A percentile compares a stretch with the other conserved stretches of the same genome.
phyloP scores from a whole-genome alignment of 1,140 invertebrate genomes.

The Drosophila navojoa region DNA sequence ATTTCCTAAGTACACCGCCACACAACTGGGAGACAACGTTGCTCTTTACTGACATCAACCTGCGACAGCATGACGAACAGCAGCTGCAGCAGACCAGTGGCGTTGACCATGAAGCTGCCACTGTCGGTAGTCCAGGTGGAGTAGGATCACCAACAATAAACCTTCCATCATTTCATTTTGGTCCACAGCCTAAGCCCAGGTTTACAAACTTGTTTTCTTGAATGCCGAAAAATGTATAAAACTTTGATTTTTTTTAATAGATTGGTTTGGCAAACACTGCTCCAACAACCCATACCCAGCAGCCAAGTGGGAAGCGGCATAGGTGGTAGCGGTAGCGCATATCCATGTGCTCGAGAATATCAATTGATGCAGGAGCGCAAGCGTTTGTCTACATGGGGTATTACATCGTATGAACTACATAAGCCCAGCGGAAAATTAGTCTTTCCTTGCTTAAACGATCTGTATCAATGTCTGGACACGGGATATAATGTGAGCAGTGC shows the following conservation, averaged over 20 bases:
- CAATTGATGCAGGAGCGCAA: slow-evolving; percentile 96
- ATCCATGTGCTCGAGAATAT: slow-evolving; percentile 90
- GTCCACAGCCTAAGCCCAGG: slow-evolving; percentile 53
- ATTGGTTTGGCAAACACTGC: slow-evolving; percentile 89
- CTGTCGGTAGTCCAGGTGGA: slow-evolving; percentile 37
- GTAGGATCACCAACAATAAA: slow-evolving; percentile 48
- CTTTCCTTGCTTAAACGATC: slow-evolving; percentile 94
- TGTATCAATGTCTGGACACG: slow-evolving; percentile 92
- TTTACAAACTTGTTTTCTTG: neutral
- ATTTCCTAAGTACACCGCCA: slow-evolving; percentile 93
- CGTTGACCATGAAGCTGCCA: slow-evolving; percentile 8
- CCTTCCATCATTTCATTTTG: slow-evolving; percentile 46
- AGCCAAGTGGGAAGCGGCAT: slow-evolving; percentile 84
- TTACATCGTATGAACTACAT: slow-evolving; percentile 96
- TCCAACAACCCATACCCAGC: slow-evolving; percentile 90
- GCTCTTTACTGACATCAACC: slow-evolving; percentile 91
- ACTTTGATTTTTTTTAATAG: slow-evolving; percentile 52
- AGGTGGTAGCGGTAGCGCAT: slow-evolving; percentile 70
- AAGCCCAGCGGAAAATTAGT: slow-evolving; percentile 91
- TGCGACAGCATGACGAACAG: slow-evolving; percentile 59
- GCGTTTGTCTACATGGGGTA: slow-evolving; percentile 94
- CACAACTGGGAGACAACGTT: slow-evolving; percentile 95
- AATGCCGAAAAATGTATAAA: neutral
- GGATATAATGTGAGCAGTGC: slow-evolving; percentile 86
- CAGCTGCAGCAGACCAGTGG: slow-evolving; percentile 50